Percentiles rank a stretch among this genome's conserved stretches.
phyloP scores from a whole-genome alignment of 2,113 vertebrate species.

The Pluvianellus socialis region DNA sequence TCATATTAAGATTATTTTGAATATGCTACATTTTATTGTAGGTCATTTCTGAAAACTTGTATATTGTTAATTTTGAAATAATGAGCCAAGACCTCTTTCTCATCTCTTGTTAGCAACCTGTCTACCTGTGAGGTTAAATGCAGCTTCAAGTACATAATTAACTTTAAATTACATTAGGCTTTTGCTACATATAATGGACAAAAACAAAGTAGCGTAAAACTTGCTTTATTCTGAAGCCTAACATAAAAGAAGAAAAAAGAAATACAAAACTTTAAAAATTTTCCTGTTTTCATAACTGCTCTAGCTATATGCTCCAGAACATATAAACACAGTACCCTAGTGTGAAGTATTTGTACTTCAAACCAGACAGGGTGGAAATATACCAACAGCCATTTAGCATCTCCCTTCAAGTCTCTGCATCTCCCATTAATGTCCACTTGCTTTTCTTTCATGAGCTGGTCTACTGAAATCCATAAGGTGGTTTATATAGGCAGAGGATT shows the following conservation, averaged over 20 bases:
- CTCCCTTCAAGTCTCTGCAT: not conserved
- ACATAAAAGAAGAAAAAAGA: not conserved
- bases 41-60: not conserved
- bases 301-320: not conserved
- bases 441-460: not conserved
- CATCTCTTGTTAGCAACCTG: constrained; percentile 19
- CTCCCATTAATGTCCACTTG: not conserved
- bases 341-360: not conserved
- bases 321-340: not conserved
- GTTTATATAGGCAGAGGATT: not conserved
- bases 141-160: constrained; percentile 47
- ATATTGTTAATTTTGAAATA: not conserved
- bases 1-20: not conserved
- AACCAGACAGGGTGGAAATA: not conserved
- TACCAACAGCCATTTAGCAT: not conserved
- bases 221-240: not conserved
- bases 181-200: constrained; percentile 51
- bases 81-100: not conserved
- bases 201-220: constrained; percentile 25
- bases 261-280: not conserved
- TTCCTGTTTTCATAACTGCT: not conserved
- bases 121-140: constrained; percentile 63
- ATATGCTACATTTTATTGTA: not conserved
- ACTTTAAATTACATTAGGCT: constrained; percentile 63
- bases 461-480: not conserved